phyloP scores from a whole-genome alignment of 1,140 invertebrate genomes.

The Myzus persicae region DNA sequence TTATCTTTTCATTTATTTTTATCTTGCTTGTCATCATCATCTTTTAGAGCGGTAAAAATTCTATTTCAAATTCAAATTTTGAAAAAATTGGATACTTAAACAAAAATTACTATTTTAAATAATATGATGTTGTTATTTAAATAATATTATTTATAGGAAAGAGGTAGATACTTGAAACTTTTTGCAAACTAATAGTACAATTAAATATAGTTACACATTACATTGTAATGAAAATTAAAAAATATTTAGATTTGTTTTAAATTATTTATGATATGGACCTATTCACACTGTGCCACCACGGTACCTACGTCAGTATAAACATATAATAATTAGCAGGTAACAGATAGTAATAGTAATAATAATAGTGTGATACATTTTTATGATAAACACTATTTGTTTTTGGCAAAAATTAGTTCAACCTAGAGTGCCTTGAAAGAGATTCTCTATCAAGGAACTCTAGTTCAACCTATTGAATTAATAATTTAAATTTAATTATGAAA shows the following conservation, averaged over 20 bases:
- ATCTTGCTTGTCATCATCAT: too few relatives aligned
- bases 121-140: background rate
- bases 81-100: background rate
- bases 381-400: background rate
- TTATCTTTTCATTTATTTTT: too few relatives aligned
- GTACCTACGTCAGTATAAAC: background rate
- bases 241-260: background rate
- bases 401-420: background rate
- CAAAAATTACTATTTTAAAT: background rate
- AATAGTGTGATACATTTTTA: too few relatives aligned
- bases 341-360: background rate
- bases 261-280: background rate
- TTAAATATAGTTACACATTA: background rate
- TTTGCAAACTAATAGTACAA: background rate
- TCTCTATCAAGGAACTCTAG: too few relatives aligned
- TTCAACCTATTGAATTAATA: background rate
- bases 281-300: background rate
- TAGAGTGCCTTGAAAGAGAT: too few relatives aligned
- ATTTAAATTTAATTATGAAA: background rate
- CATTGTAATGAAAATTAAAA: too few relatives aligned
- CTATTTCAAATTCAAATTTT: background rate
- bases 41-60: too few relatives aligned
- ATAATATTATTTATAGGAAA: background rate
- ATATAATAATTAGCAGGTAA: background rate
- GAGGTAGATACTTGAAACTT: background rate